phyloP scores from a whole-genome alignment of 2,888 invertebrate species.

The Rhaphigaster nebulosa region DNA sequence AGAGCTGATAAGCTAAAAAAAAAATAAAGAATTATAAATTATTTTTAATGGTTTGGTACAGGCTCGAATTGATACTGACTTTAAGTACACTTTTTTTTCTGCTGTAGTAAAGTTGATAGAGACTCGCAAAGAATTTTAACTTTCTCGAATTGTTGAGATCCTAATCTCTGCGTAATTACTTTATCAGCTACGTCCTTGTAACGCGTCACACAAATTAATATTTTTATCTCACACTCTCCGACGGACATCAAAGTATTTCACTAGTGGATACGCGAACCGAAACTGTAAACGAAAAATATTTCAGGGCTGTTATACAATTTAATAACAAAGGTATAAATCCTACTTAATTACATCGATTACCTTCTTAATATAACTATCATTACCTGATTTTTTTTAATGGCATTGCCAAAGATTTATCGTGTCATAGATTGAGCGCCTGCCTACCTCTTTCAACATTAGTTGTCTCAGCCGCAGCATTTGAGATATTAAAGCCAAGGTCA shows the following conservation, averaged over 20 bases:
- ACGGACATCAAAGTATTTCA: not conserved
- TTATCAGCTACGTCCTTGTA: not conserved
- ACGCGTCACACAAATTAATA: not conserved
- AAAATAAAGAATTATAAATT: not conserved
- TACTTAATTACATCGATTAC: not conserved
- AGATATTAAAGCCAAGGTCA: conserved; percentile 8
- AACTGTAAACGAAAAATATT: not conserved
- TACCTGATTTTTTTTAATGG: conserved; percentile 11
- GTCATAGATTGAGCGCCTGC: not conserved
- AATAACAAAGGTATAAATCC: conserved; percentile 8
- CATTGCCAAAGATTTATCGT: conserved; percentile 1
- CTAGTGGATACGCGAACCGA: not conserved
- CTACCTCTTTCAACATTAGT: conserved; percentile 1
- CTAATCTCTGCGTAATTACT: not conserved
- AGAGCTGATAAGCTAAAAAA: not conserved
- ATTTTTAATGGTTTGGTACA: not conserved
- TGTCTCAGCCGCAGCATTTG: not conserved
- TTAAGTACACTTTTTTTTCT: not conserved
- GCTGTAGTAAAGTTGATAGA: not conserved
- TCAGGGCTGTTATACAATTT: not conserved
- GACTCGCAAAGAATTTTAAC: not conserved
- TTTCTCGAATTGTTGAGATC: not conserved
- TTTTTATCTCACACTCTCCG: not conserved
- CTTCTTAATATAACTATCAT: conserved; percentile 9
- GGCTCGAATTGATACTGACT: too few relatives aligned